Base-by-base conservation (phyloP, 2,113 vertebrate species). In the Accipiter cooperii region DNA sequence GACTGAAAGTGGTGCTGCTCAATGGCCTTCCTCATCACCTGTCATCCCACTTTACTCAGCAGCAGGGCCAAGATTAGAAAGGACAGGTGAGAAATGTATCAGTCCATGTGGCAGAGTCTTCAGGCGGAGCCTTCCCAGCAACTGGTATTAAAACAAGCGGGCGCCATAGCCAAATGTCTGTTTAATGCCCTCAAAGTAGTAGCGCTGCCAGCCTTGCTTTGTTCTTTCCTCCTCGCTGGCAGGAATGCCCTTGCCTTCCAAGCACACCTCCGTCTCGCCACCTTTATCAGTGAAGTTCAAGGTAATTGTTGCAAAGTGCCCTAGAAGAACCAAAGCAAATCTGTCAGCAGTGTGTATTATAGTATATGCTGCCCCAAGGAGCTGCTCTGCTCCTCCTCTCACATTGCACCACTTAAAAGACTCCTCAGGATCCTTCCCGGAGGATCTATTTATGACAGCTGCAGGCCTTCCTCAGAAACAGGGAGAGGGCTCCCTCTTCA, bases 121-220 rank as follows among this genome's bases (percentile, higher is more conserved):
- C 88, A 60, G 83, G 85, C 61, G 75, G 89, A 94, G 81, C 68
- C 87, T 58, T 95, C 82, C 63, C 83, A 66, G 44, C 80, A 68
- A 88, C 84, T 5, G 1, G 71, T 87, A 94, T 99, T 99, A 99
- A 97, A 98, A 99, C 87, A 99, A 98, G 80, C 98, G 98, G 28
- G 99, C 98, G 0, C 99, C 99, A 16, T 98, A 99, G 91, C 99
- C 99, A 94, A 99, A 99, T 20, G 99, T 99, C 98, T 99, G 99
- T 98, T 99, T 99, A 95, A 99, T 99, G 98, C 99, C 98, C 93
- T 99, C 98, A 5, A 99, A 99, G 97, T 99, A 99, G 94, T 99
- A 99, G 90, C 98, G 98, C 95, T 97, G 98, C 99, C 99, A 99
- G 82, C 99, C 99, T 97, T 99, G 98, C 94, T 98, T 98, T 79